Evolutionary conservation across 2,113 vertebrate genomes (phyloP), one percentile per base, ranked within the genome.

Genomic region (Onychostoma macrolepis): DNA sequence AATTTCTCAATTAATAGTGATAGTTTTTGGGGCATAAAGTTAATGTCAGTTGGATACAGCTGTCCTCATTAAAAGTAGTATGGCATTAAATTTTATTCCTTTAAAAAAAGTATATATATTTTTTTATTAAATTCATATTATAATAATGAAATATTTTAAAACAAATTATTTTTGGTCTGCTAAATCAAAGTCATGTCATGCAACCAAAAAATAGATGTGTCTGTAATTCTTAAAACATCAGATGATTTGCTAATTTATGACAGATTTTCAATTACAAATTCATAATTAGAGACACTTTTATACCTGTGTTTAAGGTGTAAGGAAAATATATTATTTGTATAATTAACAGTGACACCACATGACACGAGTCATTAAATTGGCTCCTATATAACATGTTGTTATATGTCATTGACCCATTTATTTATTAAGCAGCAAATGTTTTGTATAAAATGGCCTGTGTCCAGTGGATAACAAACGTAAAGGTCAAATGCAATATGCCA

Each of bases 401-500:
- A 21, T 19, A 43, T 28, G 74, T 48, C 80, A 33, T 28, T 67
- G 58, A 45, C n/a, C 24, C 69, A 58, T 74, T 45, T 65, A 86
- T 79, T 72, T 58, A 81, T 19, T 63, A 61, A 81, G 63, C 85
- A 86, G 50, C 11, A 74, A 7, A 58, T 75, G 38, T 82, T 86
- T 79, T 36, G 43, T 67, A 9, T 33, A 79, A 48, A 65, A 38
- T 38, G 61, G 41, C 56, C 83, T 71, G 79, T 81, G 84, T 84
- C 83, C 53, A 85, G 38, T 77, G 53, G 83, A 65, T 48, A 26
- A 63, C 41, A 80, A 72, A 58, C 6, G n/a, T 26, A 50, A 86
- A 58, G 43, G 41, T 83, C 86, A 83, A 81, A 82, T 82, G 86
- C 86, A 87, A 83, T 87, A 87, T 83, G 21, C 69, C 12, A 28